These are phyloP conservation scores for Ecliptopera silaceata DNA, from an alignment of 2,888 invertebrate genomes.

Conservation along the genomic window DNA sequence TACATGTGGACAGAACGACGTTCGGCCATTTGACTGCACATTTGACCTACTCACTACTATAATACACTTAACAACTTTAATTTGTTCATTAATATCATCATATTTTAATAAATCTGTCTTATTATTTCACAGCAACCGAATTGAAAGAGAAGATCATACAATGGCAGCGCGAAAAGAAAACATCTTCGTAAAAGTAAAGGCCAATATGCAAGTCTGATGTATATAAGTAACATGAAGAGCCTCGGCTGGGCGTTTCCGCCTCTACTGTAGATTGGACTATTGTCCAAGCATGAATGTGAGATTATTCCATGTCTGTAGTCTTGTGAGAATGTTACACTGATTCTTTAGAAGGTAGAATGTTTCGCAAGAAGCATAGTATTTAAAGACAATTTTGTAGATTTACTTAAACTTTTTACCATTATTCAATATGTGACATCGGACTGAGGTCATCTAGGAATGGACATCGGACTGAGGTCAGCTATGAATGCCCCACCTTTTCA, in stretches of 20 bases:
- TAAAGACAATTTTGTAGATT: slow-evolving; percentile 40
- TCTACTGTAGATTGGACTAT: slow-evolving; percentile 61
- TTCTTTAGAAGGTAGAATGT: slow-evolving; percentile 36
- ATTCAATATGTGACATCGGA: slow-evolving; percentile 26
- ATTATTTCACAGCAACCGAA: slow-evolving; percentile 87
- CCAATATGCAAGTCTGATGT: slow-evolving; percentile 77
- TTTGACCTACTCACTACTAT: too few species aligned
- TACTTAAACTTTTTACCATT: slow-evolving; percentile 29
- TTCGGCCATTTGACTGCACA: too few species aligned
- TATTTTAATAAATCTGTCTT: slow-evolving; percentile 5
- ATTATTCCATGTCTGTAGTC: slow-evolving; percentile 68
- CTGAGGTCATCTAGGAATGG: slow-evolving; percentile 31
- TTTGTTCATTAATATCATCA: too few species aligned
- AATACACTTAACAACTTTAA: too few species aligned
- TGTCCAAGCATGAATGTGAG: slow-evolving; percentile 76
- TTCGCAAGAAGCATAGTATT: slow-evolving; percentile 36
- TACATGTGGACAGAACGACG: background rate
- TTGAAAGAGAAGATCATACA: slow-evolving; percentile 92
- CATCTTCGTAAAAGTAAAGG: slow-evolving; percentile 59
- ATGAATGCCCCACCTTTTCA: slow-evolving; percentile 37
- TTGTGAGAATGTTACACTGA: slow-evolving; percentile 54
- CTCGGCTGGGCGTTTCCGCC: slow-evolving; percentile 62
- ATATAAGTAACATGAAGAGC: slow-evolving; percentile 74
- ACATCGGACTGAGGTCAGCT: slow-evolving; percentile 29
- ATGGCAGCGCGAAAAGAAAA: slow-evolving; percentile 92